Conservation (phyloP, 2,888 invertebrate genomes). For the Catocala nupta region DNA sequence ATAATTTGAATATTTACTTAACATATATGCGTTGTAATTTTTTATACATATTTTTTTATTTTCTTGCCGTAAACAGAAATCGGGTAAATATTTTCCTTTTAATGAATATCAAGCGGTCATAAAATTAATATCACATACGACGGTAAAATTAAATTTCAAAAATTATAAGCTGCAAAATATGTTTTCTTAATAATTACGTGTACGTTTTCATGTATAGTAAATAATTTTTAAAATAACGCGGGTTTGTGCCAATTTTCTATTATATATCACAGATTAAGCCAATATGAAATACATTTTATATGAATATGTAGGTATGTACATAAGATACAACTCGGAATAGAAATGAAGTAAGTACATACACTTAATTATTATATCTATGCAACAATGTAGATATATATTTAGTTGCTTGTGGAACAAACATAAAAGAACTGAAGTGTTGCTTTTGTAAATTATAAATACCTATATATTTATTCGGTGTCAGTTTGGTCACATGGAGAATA, state of each 20-base stretch:
- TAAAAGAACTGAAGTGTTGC: conserved; percentile 17
- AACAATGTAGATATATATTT: conserved; percentile 32
- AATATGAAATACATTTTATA: conserved; percentile 66
- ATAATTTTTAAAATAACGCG: conserved; percentile 46
- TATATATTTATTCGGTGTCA: conserved; percentile 50
- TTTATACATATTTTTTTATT: conserved; percentile 17
- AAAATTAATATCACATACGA: conserved; percentile 65
- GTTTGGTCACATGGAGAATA: conserved; percentile 82
- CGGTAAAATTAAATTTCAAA: conserved; percentile 30
- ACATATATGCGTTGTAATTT: conserved; percentile 55
- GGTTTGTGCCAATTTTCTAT: conserved; percentile 70
- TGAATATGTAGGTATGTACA: conserved; percentile 49
- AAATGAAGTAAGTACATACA: conserved; percentile 59
- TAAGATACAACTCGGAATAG: conserved; percentile 61
- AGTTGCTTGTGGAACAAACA: conserved; percentile 25
- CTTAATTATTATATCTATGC: conserved; percentile 26
- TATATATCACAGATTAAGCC: conserved; percentile 84
- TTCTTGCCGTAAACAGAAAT: conserved; percentile 44
- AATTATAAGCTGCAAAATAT: conserved; percentile 33
- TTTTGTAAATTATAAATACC: conserved; percentile 26
- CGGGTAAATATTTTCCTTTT: conserved; percentile 22
- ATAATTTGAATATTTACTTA: conserved; percentile 44
- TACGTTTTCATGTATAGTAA: conserved; percentile 37
- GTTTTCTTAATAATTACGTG: conserved; percentile 39
- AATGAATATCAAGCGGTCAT: conserved; percentile 65